Evolutionary conservation across 1,140 invertebrate species (phyloP).

Genomic region (Bemisia tabaci): DNA sequence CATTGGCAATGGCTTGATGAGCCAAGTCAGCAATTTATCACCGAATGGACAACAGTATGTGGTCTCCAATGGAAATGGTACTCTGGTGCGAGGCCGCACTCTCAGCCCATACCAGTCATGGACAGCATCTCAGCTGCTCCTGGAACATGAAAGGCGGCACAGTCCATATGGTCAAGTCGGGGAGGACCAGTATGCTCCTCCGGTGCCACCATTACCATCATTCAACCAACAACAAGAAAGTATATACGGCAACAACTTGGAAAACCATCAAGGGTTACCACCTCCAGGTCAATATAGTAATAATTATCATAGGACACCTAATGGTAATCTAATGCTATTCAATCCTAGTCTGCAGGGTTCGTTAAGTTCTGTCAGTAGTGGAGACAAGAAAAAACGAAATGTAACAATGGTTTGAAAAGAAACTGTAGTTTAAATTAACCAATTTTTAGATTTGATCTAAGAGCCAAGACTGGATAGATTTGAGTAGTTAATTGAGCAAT

Average conservation of each 20-base stretch:
- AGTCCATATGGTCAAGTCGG: conserved; percentile 31
- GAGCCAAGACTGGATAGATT: neutral
- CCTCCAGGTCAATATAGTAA: conserved; percentile 28
- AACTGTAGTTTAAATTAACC: neutral
- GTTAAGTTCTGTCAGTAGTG: conserved; percentile 38
- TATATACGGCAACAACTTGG: conserved; percentile 29
- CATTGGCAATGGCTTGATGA: conserved; percentile 24
- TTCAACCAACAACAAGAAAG: conserved; percentile 29
- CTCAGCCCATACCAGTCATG: conserved; percentile 40
- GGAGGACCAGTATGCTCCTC: conserved; percentile 21
- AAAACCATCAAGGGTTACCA: conserved; percentile 21
- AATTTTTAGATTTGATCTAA: neutral
- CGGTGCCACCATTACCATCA: conserved; percentile 20
- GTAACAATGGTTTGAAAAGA: conserved; percentile 38
- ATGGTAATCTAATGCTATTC: conserved; percentile 30
- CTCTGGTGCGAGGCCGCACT: conserved; percentile 31
- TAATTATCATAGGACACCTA: conserved; percentile 29
- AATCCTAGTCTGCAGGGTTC: conserved; percentile 39
- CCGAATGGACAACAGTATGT: conserved; percentile 12
- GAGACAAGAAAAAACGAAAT: conserved; percentile 38
- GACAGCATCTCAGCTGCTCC: conserved; percentile 41
- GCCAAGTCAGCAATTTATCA: conserved; percentile 21
- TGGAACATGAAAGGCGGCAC: conserved; percentile 41
- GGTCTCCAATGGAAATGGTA: conserved; percentile 21
- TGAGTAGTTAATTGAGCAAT: too few species aligned